A percentile compares a stretch with the other conserved stretches of the same genome.
Evolutionary conservation across 1,140 invertebrate genomes (phyloP).

Genomic region (Drosophila paulistorum): DNA sequence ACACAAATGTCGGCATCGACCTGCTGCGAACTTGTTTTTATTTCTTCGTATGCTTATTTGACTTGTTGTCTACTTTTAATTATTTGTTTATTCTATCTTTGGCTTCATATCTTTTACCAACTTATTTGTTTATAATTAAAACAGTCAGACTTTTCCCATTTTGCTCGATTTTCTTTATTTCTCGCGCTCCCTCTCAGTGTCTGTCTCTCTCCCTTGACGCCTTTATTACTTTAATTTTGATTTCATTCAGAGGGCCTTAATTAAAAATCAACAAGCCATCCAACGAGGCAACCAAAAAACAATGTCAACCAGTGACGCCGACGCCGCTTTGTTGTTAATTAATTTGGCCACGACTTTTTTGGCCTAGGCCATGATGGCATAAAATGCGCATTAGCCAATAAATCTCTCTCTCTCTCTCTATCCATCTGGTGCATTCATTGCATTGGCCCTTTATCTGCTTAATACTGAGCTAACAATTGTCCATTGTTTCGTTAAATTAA

Average conservation of each 20-base stretch:
- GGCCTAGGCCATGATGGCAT: slow-evolving; percentile 24
- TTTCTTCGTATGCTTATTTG: background rate
- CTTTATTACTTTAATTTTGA: slow-evolving; percentile 63
- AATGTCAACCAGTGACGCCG: slow-evolving; percentile 18
- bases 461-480: background rate
- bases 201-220: background rate
- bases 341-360: slow-evolving; percentile 62
- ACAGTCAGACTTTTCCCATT: slow-evolving; percentile 34
- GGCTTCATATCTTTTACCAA: slow-evolving; percentile 37
- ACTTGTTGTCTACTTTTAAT: slow-evolving; percentile 68
- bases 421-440: slow-evolving; percentile 12
- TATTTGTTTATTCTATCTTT: slow-evolving; percentile 73
- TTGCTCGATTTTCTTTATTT: slow-evolving; percentile 29
- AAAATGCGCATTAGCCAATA: slow-evolving; percentile 61
- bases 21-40: slow-evolving; percentile 21
- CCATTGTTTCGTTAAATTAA: slow-evolving; percentile 20
- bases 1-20: slow-evolving; percentile 66
- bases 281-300: slow-evolving; percentile 7
- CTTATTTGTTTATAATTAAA: slow-evolving; percentile 78
- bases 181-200: too few relatives aligned
- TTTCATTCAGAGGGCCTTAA: slow-evolving; percentile 66
- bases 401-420: slow-evolving; percentile 35
- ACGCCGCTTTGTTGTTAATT: slow-evolving; percentile 65
- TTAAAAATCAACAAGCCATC: slow-evolving; percentile 63
- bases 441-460: slow-evolving; percentile 25